Conservation (phyloP, 2,888 invertebrate genomes). For the Noctuana brunneofusca region DNA sequence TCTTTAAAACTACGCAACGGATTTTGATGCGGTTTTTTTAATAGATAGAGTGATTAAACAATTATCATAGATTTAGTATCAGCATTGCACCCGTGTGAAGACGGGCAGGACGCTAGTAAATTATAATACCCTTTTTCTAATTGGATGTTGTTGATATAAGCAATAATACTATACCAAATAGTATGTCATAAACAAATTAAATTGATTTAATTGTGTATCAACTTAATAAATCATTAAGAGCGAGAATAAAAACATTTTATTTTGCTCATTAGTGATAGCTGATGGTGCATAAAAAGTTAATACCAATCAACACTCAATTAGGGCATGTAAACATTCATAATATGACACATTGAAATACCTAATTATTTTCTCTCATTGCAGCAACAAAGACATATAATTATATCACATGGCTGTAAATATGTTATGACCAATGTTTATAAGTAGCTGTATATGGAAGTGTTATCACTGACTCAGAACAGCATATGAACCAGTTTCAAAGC, state of each 20-base stretch:
- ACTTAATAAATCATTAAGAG: too few species aligned
- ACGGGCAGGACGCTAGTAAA: too few species aligned
- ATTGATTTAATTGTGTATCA: not conserved
- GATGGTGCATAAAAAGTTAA: not conserved
- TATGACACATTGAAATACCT: not conserved
- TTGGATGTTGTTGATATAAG: too few species aligned
- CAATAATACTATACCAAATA: too few species aligned
- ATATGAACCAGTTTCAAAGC: constrained; percentile 23
- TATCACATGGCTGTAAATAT: constrained; percentile 23
- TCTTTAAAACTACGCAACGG: too few species aligned
- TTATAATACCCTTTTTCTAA: too few species aligned
- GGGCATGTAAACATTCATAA: constrained; percentile 9
- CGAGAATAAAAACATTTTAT: not conserved
- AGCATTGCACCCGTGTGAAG: too few species aligned
- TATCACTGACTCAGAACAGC: constrained; percentile 22
- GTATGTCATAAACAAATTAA: too few species aligned
- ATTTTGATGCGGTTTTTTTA: too few species aligned
- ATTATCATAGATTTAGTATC: too few species aligned
- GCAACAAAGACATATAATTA: constrained; percentile 17
- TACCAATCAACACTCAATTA: not conserved
- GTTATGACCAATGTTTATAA: constrained; percentile 10
- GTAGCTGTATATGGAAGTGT: constrained; percentile 1
- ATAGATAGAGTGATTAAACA: too few species aligned
- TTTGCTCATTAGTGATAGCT: not conserved
- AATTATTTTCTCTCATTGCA: not conserved